These are phyloP conservation scores for Mimachlamys varia DNA, from an alignment of 2,888 invertebrate genomes.

Conservation along the genomic window DNA sequence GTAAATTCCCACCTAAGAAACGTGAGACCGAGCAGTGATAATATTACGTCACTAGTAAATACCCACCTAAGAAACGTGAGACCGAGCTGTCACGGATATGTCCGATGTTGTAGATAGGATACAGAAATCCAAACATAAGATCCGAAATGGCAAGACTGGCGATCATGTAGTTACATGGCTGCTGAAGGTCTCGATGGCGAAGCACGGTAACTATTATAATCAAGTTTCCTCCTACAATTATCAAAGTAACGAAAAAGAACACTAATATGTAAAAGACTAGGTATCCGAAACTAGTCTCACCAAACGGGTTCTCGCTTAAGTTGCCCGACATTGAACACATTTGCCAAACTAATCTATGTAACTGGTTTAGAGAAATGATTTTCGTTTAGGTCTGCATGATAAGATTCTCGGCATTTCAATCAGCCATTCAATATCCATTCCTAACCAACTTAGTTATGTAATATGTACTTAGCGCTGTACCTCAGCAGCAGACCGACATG, in stretches of 20 bases:
- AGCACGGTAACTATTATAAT: neutral
- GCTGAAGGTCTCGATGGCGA: constrained; percentile 11
- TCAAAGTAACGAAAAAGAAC: neutral
- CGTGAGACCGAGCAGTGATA: too few relatives aligned
- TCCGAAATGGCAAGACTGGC: constrained; percentile 29
- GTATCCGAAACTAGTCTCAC: neutral
- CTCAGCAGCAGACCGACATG: neutral
- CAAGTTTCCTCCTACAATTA: constrained; percentile 2
- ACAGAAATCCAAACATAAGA: neutral
- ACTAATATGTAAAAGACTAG: neutral
- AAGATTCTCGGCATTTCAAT: neutral
- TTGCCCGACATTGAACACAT: neutral
- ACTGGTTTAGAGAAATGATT: neutral
- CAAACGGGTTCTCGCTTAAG: neutral
- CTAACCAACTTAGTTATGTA: neutral
- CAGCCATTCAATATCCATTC: neutral
- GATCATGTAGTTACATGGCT: neutral
- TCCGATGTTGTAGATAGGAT: constrained; percentile 36
- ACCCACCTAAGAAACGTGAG: neutral
- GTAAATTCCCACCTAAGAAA: neutral
- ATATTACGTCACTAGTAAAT: neutral
- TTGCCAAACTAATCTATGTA: neutral
- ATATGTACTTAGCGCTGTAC: neutral
- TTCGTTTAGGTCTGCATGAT: neutral
- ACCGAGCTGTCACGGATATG: neutral